Evolutionary conservation across 2,888 invertebrate genomes (phyloP), one percentile per base, ranked within the genome.

Genomic region (Sinhomidia bicolor): DNA sequence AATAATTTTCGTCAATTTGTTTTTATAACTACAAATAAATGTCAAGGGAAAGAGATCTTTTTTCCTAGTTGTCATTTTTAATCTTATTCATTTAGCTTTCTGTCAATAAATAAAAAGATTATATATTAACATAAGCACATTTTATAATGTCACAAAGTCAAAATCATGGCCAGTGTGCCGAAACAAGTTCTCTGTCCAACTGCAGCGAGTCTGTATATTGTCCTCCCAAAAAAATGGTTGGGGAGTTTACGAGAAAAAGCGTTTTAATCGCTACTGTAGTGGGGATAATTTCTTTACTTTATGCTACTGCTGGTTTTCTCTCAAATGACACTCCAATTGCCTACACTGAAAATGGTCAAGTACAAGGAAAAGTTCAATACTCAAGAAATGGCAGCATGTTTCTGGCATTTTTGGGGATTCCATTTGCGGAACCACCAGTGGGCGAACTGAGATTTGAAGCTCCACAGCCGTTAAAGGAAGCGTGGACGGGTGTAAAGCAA

Each of bases 381-480:
- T 90, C 90, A 1, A 65, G 90, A 41, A 79, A 85, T 26, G 90
- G 90, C 6, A 84, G 36, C 26, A 51, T 74, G 54, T 90, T 76
- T 57, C 14, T 54, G n/a, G 81, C 60, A 20, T 90, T 81, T 32
- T 5, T 65, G 10, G 88, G 88, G 0, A 60, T 88, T 68, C 82
- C 82, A 32, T 89, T 78, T 62, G 80, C 78, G n/a, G 60, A 51
- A 23, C 85, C 89, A 7, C 89, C 89, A 0, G 36, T 84, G 36
- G 84, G 79, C 6, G 20, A 80, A 4, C 44, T 83, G 41, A 54
- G 89, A 20, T 90, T 90, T 71, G 74, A 89, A 85, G 10, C 85
- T 20, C 84, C 90, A 12, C 14, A 57, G 1, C 86, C 90, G 0
- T 26, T 83, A 5, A 44, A 54, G 10, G 23, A 60, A 17, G 1